A percentile compares a stretch with the other conserved stretches of the same genome.
Evolutionary conservation across 2,888 invertebrate genomes (phyloP).

Genomic region (Drosophila demipolita): DNA sequence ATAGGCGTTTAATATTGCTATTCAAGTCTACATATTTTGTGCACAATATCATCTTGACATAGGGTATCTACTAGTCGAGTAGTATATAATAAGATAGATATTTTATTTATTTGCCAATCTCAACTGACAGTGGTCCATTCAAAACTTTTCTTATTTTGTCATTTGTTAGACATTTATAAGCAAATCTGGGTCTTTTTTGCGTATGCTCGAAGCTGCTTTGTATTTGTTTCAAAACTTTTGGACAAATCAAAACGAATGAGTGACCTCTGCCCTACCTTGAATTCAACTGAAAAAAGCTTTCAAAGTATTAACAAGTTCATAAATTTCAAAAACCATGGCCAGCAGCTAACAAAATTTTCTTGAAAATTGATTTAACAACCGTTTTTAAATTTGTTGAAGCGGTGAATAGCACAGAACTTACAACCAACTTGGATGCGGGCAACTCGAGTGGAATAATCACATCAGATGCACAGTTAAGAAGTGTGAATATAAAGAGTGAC

Average conservation of each 20-base stretch:
- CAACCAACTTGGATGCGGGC: conserved; percentile 11
- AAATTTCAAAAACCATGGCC: conserved; percentile 37
- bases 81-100: background rate
- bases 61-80: background rate
- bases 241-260: conserved; percentile 61
- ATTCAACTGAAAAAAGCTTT: conserved; percentile 64
- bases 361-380: conserved; percentile 45
- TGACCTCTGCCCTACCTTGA: conserved; percentile 23
- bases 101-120: conserved; percentile 23
- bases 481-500: conserved; percentile 3
- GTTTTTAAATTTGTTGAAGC: conserved; percentile 33
- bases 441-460: conserved; percentile 35
- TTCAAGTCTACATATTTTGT: background rate
- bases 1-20: background rate
- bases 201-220: conserved; percentile 39
- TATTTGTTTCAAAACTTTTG: conserved; percentile 56
- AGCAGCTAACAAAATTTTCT: conserved; percentile 16
- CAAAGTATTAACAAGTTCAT: conserved; percentile 70
- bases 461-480: background rate
- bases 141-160: conserved; percentile 61
- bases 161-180: conserved; percentile 76
- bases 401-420: conserved; percentile 9
- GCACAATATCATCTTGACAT: background rate
- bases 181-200: conserved; percentile 65
- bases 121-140: conserved; percentile 26